Conservation (phyloP, 2,113 vertebrate genomes). For the Urocolius indicus region DNA sequence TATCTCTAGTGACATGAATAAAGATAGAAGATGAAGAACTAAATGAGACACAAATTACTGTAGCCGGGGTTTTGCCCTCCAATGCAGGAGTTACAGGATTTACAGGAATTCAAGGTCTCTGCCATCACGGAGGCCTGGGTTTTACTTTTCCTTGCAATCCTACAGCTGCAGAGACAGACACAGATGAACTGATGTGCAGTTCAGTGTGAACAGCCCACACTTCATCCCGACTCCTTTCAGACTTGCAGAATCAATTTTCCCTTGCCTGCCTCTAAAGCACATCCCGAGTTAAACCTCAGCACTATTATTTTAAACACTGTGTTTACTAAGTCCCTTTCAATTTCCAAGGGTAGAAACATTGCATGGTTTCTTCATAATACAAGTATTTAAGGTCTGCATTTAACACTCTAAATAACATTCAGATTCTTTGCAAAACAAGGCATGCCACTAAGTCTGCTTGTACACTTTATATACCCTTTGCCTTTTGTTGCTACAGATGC, state of each 20-base stretch:
- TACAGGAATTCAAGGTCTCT: not conserved
- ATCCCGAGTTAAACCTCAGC: not conserved
- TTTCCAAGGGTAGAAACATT: not conserved
- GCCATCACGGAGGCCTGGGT: not conserved
- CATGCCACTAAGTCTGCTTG: not conserved
- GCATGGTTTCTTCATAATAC: not conserved
- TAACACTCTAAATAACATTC: not conserved
- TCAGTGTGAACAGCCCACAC: not conserved
- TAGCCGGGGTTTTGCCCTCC: not conserved
- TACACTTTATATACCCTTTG: not conserved
- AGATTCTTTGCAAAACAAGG: not conserved
- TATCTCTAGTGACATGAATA: not conserved
- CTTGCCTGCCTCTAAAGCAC: not conserved
- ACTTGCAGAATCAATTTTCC: not conserved
- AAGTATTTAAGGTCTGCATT: not conserved
- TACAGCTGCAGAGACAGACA: not conserved
- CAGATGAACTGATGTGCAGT: not conserved
- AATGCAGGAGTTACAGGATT: not conserved
- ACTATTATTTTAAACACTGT: not conserved
- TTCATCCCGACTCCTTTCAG: not conserved
- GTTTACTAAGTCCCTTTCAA: slow-evolving; percentile 16
- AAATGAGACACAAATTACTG: slow-evolving; percentile 10
- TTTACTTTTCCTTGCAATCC: not conserved
- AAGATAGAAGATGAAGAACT: slow-evolving; percentile 5
- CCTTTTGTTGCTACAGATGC: not conserved